Evolutionary conservation across 2,888 invertebrate genomes (phyloP), one percentile per base, ranked within the genome.

Genomic region (Saturnia japonica): DNA sequence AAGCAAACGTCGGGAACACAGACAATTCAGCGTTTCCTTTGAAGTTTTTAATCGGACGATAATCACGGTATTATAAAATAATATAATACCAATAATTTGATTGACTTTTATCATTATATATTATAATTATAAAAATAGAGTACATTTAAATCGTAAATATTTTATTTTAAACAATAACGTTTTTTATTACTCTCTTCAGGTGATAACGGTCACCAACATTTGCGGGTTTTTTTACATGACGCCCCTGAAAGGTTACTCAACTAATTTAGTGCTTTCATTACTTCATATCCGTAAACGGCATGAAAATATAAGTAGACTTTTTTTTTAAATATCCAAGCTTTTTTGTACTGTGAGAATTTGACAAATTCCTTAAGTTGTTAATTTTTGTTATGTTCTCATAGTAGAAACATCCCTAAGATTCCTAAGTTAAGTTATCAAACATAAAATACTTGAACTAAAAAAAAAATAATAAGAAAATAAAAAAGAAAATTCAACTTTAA

Each of bases 1-100:
- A 19, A 25, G n/a, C 40, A 22, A 66, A 45, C 28, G 22, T 70
- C 54, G 42, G 70, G 66, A 70, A 70, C 67, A 40, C 54, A 19
- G 67, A 19, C 67, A 70, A 67, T 67, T 51, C 40, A 67, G 66
- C 70, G 70, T 51, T 70, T 66, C 67, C 51, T 70, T 70, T 70
- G 70, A 70, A 67, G 71, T 71, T 28, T 47, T 71, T 71, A 71
- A 68, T 71, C 71, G 40, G 47, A 64, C 64, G 68, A 68, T 71
- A 71, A 71, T 71, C 71, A 28, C 25, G 54, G n/a, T 71, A 71
- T 71, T 71, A 71, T 71, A 62, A 71, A 71, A 71, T 71, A 71
- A 71, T 71, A 68, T 60, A 25, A 25, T 64, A 64, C 47, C 62
- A 68, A 71, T 71, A 68, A 71, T 70, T 67, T 67, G 66, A 67